Conservation (phyloP, 1,140 invertebrate species). For the Belonocnema kinseyi region DNA sequence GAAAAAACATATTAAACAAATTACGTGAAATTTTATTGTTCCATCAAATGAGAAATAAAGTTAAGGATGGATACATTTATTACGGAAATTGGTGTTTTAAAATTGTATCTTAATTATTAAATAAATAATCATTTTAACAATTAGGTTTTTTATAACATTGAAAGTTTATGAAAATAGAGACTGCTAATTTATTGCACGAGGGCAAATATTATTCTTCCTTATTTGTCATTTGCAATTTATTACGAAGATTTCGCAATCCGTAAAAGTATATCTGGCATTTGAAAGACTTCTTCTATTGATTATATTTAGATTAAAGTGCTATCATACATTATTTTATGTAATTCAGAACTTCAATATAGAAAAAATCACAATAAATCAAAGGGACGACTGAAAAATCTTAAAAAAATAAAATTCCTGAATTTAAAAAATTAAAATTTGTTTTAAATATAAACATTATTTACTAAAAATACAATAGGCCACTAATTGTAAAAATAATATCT, state of each 20-base stretch:
- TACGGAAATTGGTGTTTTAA: too few relatives aligned
- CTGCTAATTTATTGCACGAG: neutral
- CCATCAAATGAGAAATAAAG: too few relatives aligned
- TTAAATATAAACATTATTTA: neutral
- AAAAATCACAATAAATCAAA: constrained; percentile 18
- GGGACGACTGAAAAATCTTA: too few relatives aligned
- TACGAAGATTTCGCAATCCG: neutral
- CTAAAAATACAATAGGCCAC: neutral
- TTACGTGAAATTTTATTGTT: too few relatives aligned
- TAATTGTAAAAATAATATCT: constrained; percentile 1
- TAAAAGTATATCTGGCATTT: constrained; percentile 51
- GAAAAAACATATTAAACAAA: too few relatives aligned
- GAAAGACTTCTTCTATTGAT: constrained; percentile 63
- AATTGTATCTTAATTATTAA: too few relatives aligned
- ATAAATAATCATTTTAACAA: too few relatives aligned
- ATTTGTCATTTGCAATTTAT: neutral
- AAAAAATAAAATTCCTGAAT: too few relatives aligned
- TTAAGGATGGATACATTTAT: too few relatives aligned
- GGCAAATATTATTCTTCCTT: neutral
- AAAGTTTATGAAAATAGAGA: too few relatives aligned
- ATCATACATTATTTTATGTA: constrained; percentile 42
- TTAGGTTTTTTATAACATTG: too few relatives aligned
- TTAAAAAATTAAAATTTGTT: neutral
- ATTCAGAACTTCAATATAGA: constrained; percentile 16
- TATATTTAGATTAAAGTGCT: constrained; percentile 36